Base-by-base conservation (phyloP, 2,797 vertebrate genomes). In the Falco rusticolus region DNA sequence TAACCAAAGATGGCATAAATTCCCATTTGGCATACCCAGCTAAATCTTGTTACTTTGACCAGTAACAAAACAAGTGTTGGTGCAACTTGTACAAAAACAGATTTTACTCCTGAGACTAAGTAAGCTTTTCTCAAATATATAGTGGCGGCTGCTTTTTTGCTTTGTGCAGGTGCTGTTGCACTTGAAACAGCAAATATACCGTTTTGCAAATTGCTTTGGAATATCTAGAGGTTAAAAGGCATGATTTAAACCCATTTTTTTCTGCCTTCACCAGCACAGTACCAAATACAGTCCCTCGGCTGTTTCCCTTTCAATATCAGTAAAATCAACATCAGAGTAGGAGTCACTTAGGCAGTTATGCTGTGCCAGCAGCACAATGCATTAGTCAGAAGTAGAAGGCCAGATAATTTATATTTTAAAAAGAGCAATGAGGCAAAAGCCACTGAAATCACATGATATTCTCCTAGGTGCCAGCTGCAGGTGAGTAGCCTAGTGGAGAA, bases 371-470 rank as follows among this genome's bases (percentile, higher is more conserved):
- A 61, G 34, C 64, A 75, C 29, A 69, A 28, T 51, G 22, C 22
- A 51, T 34, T 89, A 43, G 45, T 88, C 87, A 89, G 89, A 97
- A 69, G 26, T 72, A 85, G 63, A 89, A 91, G 34, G 48, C 43
- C 34, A 69, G 41, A 31, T 60, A 34, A 78, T 89, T 65, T 84
- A 33, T 69, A 39, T 12, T 83, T 86, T 76, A 22, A 69, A 61
- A 87, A 69, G 12, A 76, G 43, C 4, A 34, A 19, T 20, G 11
- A 65, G 18, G 6, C 24, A 72, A 76, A 90, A 76, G 28, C 28
- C 31, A 13, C 37, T 79, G 66, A 68, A 87, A 50, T 72, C 13
- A 33, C 5, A 16, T 4, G 11, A 59, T 39, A 7, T 85, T 94
- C 45, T 82, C 20, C 3, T 31, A 69, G 26, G 13, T 72, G 26